Conservation (phyloP, 1,140 invertebrate species). For the Meloidogyne exigua region DNA sequence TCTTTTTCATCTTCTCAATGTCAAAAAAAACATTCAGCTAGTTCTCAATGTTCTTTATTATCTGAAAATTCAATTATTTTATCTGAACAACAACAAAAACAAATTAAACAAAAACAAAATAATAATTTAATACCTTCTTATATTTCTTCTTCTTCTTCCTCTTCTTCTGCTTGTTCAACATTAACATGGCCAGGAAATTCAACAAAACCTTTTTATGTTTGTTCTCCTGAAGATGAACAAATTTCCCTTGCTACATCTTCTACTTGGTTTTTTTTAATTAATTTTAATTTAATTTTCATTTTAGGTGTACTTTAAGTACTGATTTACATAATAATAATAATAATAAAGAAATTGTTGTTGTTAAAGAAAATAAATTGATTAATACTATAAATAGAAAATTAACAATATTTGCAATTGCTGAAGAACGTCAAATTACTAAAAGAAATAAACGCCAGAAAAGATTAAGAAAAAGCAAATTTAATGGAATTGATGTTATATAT, state of each 20-base stretch:
- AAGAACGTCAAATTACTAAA: constrained; percentile 16
- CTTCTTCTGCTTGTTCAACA: constrained; percentile 1
- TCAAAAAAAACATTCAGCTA: not conserved
- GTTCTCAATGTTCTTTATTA: not conserved
- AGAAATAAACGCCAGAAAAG: not conserved
- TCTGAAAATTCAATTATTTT: not conserved
- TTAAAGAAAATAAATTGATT: not conserved
- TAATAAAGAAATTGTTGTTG: no score
- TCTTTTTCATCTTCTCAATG: not conserved
- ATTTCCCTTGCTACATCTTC: not conserved
- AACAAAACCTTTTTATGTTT: not conserved
- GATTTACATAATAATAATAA: not conserved
- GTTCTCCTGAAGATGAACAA: not conserved
- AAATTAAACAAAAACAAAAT: not conserved
- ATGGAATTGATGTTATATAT: constrained; percentile 15
- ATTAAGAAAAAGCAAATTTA: constrained; percentile 14
- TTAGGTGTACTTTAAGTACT: constrained; percentile 24
- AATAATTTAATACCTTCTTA: not conserved
- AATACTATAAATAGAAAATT: constrained; percentile 21
- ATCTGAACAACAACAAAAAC: not conserved
- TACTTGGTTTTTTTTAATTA: not conserved
- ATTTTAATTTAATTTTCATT: not conserved
- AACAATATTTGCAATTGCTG: constrained; percentile 43
- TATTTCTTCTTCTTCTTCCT: not conserved
- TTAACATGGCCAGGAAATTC: not conserved